Conservation (phyloP, 1,140 invertebrate species). For the Galleria mellonella region DNA sequence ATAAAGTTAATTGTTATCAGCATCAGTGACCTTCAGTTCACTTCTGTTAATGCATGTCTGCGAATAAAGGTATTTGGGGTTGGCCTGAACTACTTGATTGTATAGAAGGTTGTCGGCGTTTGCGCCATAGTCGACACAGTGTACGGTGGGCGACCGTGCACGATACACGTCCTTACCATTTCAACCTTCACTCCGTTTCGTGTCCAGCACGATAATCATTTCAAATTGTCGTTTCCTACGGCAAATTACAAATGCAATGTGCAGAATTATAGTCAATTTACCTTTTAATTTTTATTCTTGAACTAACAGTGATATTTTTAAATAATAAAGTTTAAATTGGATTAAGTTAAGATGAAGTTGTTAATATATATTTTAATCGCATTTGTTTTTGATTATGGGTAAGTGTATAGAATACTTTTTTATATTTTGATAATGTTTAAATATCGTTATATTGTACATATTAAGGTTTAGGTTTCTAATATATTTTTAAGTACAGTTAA, state of each 20-base stretch:
- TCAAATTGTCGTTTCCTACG: conserved; percentile 7
- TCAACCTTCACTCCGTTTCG: too few species aligned
- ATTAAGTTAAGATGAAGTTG: conserved; percentile 25
- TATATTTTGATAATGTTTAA: too few species aligned
- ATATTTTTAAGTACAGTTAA: too few species aligned
- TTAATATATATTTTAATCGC: conserved; percentile 27
- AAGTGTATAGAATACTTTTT: conserved; percentile 12
- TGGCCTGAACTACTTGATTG: too few species aligned
- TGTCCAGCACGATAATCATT: conserved; percentile 2
- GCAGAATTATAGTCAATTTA: conserved; percentile 11
- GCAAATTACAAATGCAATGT: neutral
- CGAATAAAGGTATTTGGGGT: too few species aligned
- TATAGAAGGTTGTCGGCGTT: neutral
- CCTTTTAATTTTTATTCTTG: too few species aligned
- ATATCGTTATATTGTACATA: too few species aligned
- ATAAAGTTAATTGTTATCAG: neutral
- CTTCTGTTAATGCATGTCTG: neutral
- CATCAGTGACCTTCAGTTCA: neutral
- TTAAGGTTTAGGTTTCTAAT: too few species aligned
- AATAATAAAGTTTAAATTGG: conserved; percentile 14
- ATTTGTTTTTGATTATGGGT: conserved; percentile 30
- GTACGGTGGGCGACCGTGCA: conserved; percentile 12
- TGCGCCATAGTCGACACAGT: conserved; percentile 12
- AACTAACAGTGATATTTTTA: conserved; percentile 23
- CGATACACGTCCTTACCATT: conserved; percentile 5